Base-by-base conservation (phyloP, 2,888 invertebrate species). In the Cantharis lateralis region DNA sequence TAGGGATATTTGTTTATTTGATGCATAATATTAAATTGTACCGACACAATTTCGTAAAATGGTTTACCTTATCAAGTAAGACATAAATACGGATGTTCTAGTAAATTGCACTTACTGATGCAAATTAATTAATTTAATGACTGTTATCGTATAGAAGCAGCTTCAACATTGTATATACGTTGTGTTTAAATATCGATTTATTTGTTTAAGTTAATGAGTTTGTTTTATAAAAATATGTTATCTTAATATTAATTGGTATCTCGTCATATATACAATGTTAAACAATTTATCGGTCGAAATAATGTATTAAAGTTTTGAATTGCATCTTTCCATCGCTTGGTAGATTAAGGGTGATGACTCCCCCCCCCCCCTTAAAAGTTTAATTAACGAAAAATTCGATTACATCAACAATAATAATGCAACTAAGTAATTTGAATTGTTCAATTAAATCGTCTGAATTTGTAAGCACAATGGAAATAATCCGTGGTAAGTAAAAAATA, bases 1-100 rank as follows among this genome's bases (percentile, higher is more conserved):
- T 81, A 80, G 80, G 81, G 81, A 81, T 72, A 70, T 75, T 70
- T 78, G 72, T 78, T 75, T 78, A 76, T 70, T 68, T 62, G 72
- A 70, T 48, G 68, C 72, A 72, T 76, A 70, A 69, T 48, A 48
- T 48, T 48, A 76, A 71, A 70, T 70, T 72, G 62, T 63, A 69
- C 69, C 72, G 76, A 76, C 76, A 76, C 72, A 76, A 70, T 76
- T 76, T 75, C 32, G 32, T 68, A 15, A 70, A 13, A 20, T n/a
- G 11, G 0, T 13, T 63, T 18, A 18, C 63, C 11, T 63, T 10
- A 13, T 63, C 18, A 16, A 18, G 9, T 13, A 64, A 20, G 10
- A 64, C 64, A 64, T 20, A 20, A 64, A 64, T 64, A 18, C 20
- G 64, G 64, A 64, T 64, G 20, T 18, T 64, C 10, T 64, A 64